Evolutionary conservation across 2,797 vertebrate genomes (phyloP).

Genomic region (Anabacerthia variegaticeps): DNA sequence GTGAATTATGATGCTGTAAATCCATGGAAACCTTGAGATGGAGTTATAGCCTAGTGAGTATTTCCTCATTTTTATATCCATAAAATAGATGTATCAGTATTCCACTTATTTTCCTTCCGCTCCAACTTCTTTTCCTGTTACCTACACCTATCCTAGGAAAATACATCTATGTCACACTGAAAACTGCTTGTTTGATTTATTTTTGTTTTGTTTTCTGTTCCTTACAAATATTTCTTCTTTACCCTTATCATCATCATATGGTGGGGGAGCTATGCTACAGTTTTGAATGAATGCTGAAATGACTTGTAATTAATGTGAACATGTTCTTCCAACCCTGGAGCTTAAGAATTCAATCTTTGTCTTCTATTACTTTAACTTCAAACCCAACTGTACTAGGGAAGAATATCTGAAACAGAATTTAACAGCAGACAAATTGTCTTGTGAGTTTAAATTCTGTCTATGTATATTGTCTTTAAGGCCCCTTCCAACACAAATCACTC

Average conservation of each 20-base stretch:
- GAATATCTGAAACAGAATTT: not conserved
- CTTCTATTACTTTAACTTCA: not conserved
- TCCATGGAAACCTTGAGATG: not conserved
- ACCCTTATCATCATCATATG: not conserved
- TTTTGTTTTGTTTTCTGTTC: not conserved
- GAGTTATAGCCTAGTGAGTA: not conserved
- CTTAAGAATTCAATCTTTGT: not conserved
- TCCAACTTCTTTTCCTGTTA: not conserved
- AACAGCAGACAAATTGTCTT: not conserved
- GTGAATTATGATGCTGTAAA: not conserved
- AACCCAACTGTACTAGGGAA: not conserved
- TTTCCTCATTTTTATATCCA: not conserved
- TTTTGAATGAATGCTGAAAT: not conserved
- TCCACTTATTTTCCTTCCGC: not conserved
- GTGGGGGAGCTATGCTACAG: not conserved
- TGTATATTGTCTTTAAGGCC: not conserved
- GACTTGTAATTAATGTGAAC: not conserved
- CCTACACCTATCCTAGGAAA: not conserved
- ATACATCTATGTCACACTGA: accelerated
- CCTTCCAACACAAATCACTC: not conserved
- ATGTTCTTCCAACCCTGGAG: not conserved
- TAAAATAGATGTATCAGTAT: not conserved
- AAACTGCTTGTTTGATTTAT: accelerated
- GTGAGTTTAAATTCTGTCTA: not conserved
- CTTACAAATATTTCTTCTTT: not conserved